These are phyloP conservation scores for Melanotaenia trifasciata DNA, from an alignment of 2,797 vertebrate species.

Conservation along the genomic window DNA sequence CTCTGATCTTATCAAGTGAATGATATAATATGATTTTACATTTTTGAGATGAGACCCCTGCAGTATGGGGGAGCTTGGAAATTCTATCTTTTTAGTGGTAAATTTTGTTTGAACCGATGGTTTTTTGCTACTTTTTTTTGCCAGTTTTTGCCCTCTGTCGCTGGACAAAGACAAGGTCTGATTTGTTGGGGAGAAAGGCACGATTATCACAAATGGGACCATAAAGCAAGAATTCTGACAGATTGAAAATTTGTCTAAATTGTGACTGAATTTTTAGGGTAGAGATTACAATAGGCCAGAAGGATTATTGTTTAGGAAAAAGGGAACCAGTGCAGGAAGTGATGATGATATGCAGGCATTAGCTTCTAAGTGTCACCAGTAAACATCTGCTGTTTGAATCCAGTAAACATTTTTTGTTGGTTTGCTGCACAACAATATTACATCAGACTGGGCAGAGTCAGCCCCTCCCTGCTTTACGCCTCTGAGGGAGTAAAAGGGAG, in stretches of 20 bases:
- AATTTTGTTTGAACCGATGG: neutral
- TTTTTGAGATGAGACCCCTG: neutral
- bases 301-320: neutral
- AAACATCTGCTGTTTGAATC: neutral
- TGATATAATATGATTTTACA: neutral
- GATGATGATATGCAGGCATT: neutral
- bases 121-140: too few relatives aligned
- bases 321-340: neutral
- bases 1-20: neutral
- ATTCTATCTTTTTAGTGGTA: neutral
- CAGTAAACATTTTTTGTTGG: neutral
- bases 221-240: neutral
- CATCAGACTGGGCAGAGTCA: neutral
- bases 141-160: neutral
- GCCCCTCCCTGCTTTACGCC: neutral
- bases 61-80: neutral
- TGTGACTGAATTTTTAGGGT: neutral
- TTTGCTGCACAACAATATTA: neutral
- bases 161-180: neutral
- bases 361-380: neutral
- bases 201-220: neutral
- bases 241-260: neutral
- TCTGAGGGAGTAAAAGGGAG: conserved; percentile 12
- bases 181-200: neutral
- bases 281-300: neutral